A percentile compares a stretch with the other conserved stretches of the same genome.
Evolutionary conservation across 1,140 invertebrate genomes (phyloP).

Genomic region (Drosophila nebulosa): DNA sequence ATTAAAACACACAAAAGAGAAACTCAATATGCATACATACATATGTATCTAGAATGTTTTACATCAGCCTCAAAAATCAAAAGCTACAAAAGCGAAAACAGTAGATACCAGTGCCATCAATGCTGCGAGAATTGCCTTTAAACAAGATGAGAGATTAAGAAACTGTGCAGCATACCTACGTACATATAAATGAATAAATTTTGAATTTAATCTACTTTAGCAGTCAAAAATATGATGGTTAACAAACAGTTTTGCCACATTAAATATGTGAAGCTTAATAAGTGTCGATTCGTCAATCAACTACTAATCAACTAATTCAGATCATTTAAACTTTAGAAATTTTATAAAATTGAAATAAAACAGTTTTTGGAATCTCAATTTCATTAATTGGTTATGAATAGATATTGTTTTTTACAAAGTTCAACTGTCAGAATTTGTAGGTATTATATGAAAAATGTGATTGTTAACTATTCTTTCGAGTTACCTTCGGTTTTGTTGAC

Average conservation of each 20-base stretch:
- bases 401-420: too few relatives aligned
- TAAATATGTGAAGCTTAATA: background rate
- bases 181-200: background rate
- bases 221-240: background rate
- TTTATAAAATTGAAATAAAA: too few relatives aligned
- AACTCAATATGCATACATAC: too few relatives aligned
- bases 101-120: conserved; percentile 34
- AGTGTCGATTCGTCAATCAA: background rate
- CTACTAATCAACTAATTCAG: background rate
- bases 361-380: too few relatives aligned
- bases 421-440: too few relatives aligned
- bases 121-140: conserved; percentile 32
- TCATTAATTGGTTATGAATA: too few relatives aligned
- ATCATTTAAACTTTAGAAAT: background rate
- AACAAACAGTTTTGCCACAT: background rate
- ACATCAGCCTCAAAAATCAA: conserved; percentile 13
- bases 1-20: conserved; percentile 63
- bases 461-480: too few relatives aligned
- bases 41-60: too few relatives aligned
- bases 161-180: background rate
- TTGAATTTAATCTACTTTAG: background rate
- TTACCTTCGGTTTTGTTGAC: background rate
- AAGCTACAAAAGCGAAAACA: background rate
- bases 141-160: background rate
- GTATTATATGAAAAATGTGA: too few relatives aligned